Base-by-base conservation (phyloP, 2,113 vertebrate species). In the Oncorhynchus masou region DNA sequence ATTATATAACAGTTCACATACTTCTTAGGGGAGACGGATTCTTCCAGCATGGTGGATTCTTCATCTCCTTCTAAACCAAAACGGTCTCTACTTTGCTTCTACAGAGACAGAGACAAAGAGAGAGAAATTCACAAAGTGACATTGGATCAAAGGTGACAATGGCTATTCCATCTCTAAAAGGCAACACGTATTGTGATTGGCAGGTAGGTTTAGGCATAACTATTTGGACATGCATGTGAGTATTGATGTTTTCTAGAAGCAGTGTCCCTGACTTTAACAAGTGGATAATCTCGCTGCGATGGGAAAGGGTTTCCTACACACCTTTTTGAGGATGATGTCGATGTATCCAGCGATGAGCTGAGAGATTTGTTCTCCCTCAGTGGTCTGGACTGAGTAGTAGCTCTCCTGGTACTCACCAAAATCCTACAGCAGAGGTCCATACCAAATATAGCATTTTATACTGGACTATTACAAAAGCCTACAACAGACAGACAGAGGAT, bases 401-500 rank as follows among this genome's bases (percentile, higher is more conserved):
- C 97, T 99, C 89, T 99, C 97, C 87, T 99, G 97, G 91, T 99
- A 99, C 87, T 99, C 98, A 27, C 98, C 98, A 89, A 99, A 99
- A 92, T 99, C 98, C 98, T 99, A 48, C 0, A 25, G 5, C 19
- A 25, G 29, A 45, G 34, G 34, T 45, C 8, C 39, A 45, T 11
- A 45, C 39, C 39, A 45, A 2, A 45, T 45, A 45, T 11, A 45
- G 39, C 34, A 48, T 27, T 62, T 62, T 22, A 54, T 54, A 19
- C 3, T 15, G 51, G 16, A 16, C 51, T 54, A 54, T 1, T 4
- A 19, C 4, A 54, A 54, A 54, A 19, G 12, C 13, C 49, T 13
- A 51, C 49, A 51, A 4, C 49, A 51, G 49, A 16, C 15, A 51
- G 16, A 16, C 51, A 54, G 16, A 54, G 16, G 15, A 16, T 19